Evolutionary conservation across 2,797 vertebrate genomes (phyloP), one percentile per base, ranked within the genome.

Genomic region (Ambastaia sidthimunki): DNA sequence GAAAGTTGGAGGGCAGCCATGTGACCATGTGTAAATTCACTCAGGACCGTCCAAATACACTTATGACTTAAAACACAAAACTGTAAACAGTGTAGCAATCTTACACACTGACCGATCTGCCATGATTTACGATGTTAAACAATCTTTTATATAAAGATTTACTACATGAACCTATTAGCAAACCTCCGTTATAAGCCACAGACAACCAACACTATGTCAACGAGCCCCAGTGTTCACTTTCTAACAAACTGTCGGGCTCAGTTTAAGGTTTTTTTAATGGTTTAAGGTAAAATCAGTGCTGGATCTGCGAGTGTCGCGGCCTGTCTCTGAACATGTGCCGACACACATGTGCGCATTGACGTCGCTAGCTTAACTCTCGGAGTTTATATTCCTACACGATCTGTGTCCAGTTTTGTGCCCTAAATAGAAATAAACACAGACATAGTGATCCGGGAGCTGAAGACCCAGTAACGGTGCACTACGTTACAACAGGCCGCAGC

Each of bases 291-390:
- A 6, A 54, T 41, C 31, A 0, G 13, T 63, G 71, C 19, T 23
- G 31, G 7, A 69, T 47, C 4, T 55, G 37, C 18, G 34, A 4
- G 18, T 34, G 2, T 47, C 4, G 78, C 23, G 78, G 78, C 78
- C 78, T 73, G 70, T 44, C 0, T 67, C 50, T 66, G 70, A 67
- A 73, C 78, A 80, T 78, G 76, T 78, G 76, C 76, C 18, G 11
- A 52, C 67, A 78, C 6, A 76, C 75, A 78, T 79, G 78, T 80
- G 78, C 50, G 78, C 23, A 34, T 37, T 34, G 13, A 18, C 10
- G 21, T 9, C 67, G 18, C 28, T n/a, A 28, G 6, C 1, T 1
- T 28, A 41, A 5, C 28, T 10, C 6, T 1, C 54, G 3, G 4
- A 18, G 25, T 18, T 4, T 0, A 71, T 0, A 52, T 63, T 71